These are phyloP conservation scores for Psittacula echo DNA, from an alignment of 2,797 vertebrate genomes.

Conservation along the genomic window DNA sequence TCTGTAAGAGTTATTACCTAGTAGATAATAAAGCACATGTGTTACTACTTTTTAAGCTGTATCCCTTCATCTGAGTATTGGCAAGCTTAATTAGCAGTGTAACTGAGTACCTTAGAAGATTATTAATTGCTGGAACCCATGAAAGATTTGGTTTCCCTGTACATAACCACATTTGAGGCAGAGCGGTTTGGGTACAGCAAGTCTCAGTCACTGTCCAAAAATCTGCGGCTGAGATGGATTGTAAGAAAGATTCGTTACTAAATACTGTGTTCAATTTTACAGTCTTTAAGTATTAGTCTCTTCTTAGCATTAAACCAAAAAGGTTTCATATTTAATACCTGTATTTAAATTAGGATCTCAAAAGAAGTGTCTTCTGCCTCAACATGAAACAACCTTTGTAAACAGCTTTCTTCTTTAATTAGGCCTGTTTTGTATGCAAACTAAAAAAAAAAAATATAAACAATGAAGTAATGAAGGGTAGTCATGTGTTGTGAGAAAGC, in stretches of 20 bases:
- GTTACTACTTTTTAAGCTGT: neutral
- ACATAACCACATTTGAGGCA: neutral
- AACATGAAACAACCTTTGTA: neutral
- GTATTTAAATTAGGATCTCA: neutral
- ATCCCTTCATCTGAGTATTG: neutral
- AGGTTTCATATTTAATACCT: neutral
- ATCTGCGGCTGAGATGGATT: conserved; percentile 9
- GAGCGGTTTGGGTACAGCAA: neutral
- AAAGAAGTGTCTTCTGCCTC: neutral
- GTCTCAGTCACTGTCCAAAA: neutral
- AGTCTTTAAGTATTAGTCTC: neutral
- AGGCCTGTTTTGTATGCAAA: neutral
- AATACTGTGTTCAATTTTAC: neutral
- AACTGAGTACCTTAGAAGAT: neutral
- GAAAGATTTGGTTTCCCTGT: neutral
- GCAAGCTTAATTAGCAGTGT: neutral
- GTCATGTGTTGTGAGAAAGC: neutral
- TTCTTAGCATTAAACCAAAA: neutral
- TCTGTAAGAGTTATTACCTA: neutral
- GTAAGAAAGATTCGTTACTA: conserved; percentile 1
- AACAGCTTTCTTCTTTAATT: neutral
- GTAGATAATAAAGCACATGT: neutral
- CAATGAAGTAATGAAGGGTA: neutral
- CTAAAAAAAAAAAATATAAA: neutral
- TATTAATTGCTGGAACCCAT: neutral